phyloP scores from a whole-genome alignment of 2,888 invertebrate genomes.

The Melipona beecheii region DNA sequence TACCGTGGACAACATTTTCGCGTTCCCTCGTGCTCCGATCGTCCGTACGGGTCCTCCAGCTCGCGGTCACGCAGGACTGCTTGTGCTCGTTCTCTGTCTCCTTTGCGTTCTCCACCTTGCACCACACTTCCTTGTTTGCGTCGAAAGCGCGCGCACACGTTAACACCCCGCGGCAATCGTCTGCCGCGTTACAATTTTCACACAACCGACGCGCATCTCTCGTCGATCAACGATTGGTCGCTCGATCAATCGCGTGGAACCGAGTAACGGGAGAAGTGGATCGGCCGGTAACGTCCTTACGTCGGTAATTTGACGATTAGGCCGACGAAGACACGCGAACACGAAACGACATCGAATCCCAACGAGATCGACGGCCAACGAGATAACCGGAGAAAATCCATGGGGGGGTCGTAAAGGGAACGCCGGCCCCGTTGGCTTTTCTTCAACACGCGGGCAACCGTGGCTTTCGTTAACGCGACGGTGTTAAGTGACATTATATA shows the following conservation, averaged over 20 bases:
- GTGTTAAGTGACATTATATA: constrained; percentile 74
- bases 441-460: constrained; percentile 31
- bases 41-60: not conserved
- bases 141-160: not conserved
- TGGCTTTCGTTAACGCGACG: constrained; percentile 46
- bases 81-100: not conserved
- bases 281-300: constrained; percentile 27
- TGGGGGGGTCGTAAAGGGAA: constrained; percentile 27
- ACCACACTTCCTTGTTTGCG: not conserved
- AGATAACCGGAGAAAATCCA: constrained; percentile 46
- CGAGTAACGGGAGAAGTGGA: no score
- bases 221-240: no score
- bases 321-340: constrained; percentile 18
- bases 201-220: not conserved
- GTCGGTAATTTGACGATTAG: constrained; percentile 53
- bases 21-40: not conserved
- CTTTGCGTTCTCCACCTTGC: not conserved
- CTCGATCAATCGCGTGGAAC: no score
- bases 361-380: not conserved
- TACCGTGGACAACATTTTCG: constrained; percentile 77
- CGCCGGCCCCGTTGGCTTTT: constrained; percentile 5
- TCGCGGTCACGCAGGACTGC: not conserved
- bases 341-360: constrained; percentile 3
- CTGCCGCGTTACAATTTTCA: not conserved
- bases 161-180: not conserved